Base-by-base conservation (phyloP, 2,113 vertebrate genomes). In the Progne subis region DNA sequence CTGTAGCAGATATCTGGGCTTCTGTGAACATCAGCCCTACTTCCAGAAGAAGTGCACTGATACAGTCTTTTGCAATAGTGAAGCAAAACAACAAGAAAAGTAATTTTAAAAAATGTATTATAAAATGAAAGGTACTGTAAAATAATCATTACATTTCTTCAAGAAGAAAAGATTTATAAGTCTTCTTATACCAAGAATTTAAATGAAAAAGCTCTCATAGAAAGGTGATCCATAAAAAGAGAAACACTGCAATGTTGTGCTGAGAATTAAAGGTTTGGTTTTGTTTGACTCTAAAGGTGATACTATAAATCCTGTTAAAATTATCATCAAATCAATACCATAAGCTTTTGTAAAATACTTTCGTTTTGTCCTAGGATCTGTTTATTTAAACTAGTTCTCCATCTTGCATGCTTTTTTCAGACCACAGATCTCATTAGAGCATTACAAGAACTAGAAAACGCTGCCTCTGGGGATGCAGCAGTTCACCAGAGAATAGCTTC, bases 371-470 rank as follows among this genome's bases (percentile, higher is more conserved):
- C 23, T 39, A 80, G 32, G 8, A 70, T 86, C 37, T 92, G 39
- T 91, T 78, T 85, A 37, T 70, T 94, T 92, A 84, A 93, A 94
- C 72, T 81, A 79, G 96, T 95, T 95, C 95, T 95, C 94, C 59
- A 97, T 97, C 69, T 94, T 90, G 29, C 95, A 11, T 96, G 88
- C 92, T 88, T 96, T 60, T 94, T 96, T 96, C 98, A 99, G 99
- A 99, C 99, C 55, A 98, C 98, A 78, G 99, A 99, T 97, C 98
- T 99, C 95, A 99, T 99, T 97, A 98, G 98, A 98, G 99, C 99
- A 67, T 98, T 99, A 91, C 99, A 99, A 98, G 99, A 99, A 97
- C 98, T 99, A 94, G 99, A 99, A 97, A 99, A 99, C 24, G 99
- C 99, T 80, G 99, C 99, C 60, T 99, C 99, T 55, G 98, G 99